Conservation (phyloP, 1,140 invertebrate species). For the Ceratosolen solmsi region DNA sequence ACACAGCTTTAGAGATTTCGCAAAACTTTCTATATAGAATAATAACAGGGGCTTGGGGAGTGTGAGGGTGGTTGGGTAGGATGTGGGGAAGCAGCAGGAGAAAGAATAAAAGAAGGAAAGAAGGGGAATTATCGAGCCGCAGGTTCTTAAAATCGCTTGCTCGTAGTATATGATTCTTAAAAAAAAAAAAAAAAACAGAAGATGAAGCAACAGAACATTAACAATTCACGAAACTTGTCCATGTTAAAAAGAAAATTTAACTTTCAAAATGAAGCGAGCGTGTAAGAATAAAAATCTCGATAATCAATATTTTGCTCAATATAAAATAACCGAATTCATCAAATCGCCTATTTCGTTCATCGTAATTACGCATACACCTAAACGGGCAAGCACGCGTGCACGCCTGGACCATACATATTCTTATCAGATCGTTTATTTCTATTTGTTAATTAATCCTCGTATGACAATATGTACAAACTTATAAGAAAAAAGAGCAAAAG, state of each 20-base stretch:
- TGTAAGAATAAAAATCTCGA: conserved; percentile 40
- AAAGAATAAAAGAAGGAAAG: conserved; percentile 28
- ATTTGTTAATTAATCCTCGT: conserved; percentile 37
- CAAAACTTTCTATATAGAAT: conserved; percentile 8
- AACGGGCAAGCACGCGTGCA: not conserved
- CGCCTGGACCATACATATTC: not conserved
- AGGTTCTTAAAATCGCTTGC: conserved; percentile 24
- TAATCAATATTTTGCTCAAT: conserved; percentile 21
- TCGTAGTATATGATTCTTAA: conserved; percentile 8
- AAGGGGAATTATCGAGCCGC: not conserved
- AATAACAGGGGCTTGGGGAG: too few species aligned
- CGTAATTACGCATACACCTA: not conserved
- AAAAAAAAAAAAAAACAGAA: too few species aligned
- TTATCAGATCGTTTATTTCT: conserved; percentile 40
- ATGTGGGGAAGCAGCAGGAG: too few species aligned
- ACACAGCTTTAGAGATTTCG: conserved; percentile 3
- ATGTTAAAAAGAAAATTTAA: conserved; percentile 35
- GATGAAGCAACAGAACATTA: too few species aligned
- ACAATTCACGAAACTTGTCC: conserved; percentile 30
- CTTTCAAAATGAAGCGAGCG: conserved; percentile 10
- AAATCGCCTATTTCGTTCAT: conserved; percentile 9
- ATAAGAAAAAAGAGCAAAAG: conserved; percentile 42
- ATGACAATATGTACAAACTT: conserved; percentile 54
- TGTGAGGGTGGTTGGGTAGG: too few species aligned
- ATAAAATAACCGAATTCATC: conserved; percentile 19